phyloP scores from a whole-genome alignment of 1,140 invertebrate genomes.

The Hetaerina americana region DNA sequence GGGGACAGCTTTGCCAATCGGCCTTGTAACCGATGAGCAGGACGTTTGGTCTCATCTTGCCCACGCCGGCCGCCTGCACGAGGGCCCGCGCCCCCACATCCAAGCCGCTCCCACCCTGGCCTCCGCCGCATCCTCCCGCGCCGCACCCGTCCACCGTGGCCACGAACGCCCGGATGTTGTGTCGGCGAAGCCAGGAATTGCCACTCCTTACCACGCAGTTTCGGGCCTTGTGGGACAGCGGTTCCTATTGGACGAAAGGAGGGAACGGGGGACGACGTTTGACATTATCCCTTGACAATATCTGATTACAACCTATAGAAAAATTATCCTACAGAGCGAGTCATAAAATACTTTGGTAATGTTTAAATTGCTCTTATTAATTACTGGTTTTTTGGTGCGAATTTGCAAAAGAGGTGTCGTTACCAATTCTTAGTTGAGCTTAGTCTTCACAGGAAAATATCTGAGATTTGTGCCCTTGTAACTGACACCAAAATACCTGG shows the following conservation, averaged over 20 bases:
- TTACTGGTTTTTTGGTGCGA: no score
- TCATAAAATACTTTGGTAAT: no score
- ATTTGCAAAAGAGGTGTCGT: no score
- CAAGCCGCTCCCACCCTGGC: constrained; percentile 61
- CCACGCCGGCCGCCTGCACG: constrained; percentile 71
- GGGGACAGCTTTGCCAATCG: constrained; percentile 65
- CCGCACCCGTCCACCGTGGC: constrained; percentile 73
- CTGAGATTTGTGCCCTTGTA: no score
- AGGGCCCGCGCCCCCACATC: constrained; percentile 67
- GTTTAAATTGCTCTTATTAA: no score
- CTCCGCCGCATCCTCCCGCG: constrained; percentile 73
- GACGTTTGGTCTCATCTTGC: constrained; percentile 86
- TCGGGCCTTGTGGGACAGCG: constrained; percentile 49
- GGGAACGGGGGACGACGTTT: not conserved
- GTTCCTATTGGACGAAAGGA: constrained; percentile 33
- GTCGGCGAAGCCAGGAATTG: constrained; percentile 57
- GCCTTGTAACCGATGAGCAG: constrained; percentile 88
- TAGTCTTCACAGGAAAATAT: no score
- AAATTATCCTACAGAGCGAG: no score
- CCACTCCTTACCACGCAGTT: constrained; percentile 43
- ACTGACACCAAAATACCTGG: no score
- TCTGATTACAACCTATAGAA: no score
- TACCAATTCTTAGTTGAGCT: no score
- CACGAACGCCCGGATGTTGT: constrained; percentile 28
- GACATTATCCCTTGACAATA: no score